Conservation (phyloP, 2,113 vertebrate genomes). For the Phasianus colchicus region DNA sequence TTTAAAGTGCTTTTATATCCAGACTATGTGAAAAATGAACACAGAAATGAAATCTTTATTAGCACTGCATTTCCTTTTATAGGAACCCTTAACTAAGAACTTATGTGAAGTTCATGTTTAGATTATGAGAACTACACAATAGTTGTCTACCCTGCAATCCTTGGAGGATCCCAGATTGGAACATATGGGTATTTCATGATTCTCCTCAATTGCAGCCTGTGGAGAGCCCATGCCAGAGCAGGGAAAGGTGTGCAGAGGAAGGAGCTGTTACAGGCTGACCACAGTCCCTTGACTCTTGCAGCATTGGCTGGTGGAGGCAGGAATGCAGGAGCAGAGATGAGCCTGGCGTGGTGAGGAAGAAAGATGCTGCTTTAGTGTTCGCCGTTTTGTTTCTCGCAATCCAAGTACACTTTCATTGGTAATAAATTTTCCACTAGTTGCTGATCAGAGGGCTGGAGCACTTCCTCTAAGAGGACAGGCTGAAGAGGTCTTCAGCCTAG, state of each 20-base stretch:
- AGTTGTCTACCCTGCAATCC: background rate
- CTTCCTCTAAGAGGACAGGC: no score
- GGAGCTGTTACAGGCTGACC: background rate
- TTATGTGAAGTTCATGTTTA: background rate
- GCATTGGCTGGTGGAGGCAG: background rate
- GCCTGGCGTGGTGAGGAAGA: background rate
- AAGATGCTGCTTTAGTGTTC: background rate
- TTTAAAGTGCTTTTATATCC: background rate
- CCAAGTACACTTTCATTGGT: background rate
- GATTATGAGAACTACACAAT: background rate
- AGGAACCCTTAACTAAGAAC: background rate
- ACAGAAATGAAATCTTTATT: background rate
- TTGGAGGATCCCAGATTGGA: background rate
- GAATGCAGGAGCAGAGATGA: background rate
- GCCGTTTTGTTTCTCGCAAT: background rate
- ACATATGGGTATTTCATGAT: background rate
- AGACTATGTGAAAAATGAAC: background rate
- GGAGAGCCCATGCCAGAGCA: rapidly evolving
- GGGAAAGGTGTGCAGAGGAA: background rate
- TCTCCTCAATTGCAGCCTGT: rapidly evolving
- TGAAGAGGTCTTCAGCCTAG: no score
- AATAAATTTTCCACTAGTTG: background rate
- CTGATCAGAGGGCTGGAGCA: no score
- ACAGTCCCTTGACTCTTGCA: background rate
- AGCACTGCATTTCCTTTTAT: background rate